phyloP scores from a whole-genome alignment of 2,797 vertebrate genomes.

The Pterois miles region DNA sequence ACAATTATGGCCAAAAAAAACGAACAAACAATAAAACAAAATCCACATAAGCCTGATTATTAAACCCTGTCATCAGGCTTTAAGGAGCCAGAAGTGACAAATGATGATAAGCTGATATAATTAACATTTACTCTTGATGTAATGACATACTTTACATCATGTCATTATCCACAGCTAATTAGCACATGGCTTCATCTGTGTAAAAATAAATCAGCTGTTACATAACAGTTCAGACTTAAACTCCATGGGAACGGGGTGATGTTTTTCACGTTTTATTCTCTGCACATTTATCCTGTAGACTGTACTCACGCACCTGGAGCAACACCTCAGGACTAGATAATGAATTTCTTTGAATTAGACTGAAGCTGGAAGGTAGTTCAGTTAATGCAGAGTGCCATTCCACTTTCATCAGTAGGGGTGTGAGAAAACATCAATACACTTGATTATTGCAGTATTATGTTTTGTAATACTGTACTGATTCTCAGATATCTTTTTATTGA shows the following conservation, averaged over 20 bases:
- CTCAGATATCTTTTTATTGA: too few relatives aligned
- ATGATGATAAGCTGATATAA: slow-evolving; percentile 26
- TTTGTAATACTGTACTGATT: too few relatives aligned
- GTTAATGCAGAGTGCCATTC: neutral
- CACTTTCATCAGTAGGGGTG: neutral
- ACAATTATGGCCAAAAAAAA: neutral
- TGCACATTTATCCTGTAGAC: slow-evolving; percentile 1
- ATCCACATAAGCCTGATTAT: slow-evolving; percentile 5
- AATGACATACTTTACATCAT: too few relatives aligned
- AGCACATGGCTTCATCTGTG: slow-evolving; percentile 17
- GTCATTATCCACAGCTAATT: slow-evolving; percentile 50
- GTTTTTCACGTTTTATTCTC: slow-evolving; percentile 20
- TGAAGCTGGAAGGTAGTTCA: neutral
- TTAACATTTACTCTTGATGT: slow-evolving; percentile 44
- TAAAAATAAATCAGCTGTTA: slow-evolving; percentile 16
- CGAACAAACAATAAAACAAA: neutral
- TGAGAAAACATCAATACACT: too few relatives aligned
- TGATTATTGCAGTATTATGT: too few relatives aligned
- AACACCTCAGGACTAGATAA: neutral
- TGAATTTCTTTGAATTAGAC: slow-evolving; percentile 10
- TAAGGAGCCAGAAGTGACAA: slow-evolving; percentile 13
- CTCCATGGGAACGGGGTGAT: slow-evolving; percentile 37
- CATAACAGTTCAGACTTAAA: slow-evolving; percentile 30
- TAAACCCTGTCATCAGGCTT: slow-evolving; percentile 6
- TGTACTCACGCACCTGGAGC: neutral